These are phyloP conservation scores for Drosophila helvetica DNA, from an alignment of 2,888 invertebrate genomes.

Conservation along the genomic window DNA sequence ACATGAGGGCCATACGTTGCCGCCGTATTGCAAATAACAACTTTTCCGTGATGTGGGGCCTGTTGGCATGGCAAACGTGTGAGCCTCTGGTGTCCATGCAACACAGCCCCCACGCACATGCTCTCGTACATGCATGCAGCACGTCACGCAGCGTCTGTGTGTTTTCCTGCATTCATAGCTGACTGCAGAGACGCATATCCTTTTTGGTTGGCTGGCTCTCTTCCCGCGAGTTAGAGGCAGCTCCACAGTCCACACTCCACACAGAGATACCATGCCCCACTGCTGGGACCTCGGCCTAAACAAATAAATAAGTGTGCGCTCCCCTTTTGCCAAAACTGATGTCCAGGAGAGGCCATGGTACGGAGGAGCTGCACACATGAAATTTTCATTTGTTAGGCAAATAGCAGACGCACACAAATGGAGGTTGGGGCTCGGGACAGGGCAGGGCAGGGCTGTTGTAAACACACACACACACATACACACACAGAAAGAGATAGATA, in stretches of 20 bases:
- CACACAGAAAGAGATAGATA: slow-evolving; percentile 8
- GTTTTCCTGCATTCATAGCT: slow-evolving; percentile 59
- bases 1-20: slow-evolving; percentile 17
- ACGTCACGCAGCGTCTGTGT: slow-evolving; percentile 21
- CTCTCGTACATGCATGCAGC: neutral
- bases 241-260: neutral
- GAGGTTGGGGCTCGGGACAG: slow-evolving; percentile 34
- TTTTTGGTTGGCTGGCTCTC: slow-evolving; percentile 48
- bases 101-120: neutral
- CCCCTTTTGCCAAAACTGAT: slow-evolving; percentile 71
- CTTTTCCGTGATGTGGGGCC: slow-evolving; percentile 46
- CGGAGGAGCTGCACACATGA: slow-evolving; percentile 52
- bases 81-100: slow-evolving; percentile 47
- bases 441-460: slow-evolving; percentile 42
- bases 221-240: slow-evolving; percentile 23
- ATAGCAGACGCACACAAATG: slow-evolving; percentile 56
- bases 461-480: slow-evolving; percentile 28
- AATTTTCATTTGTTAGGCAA: slow-evolving; percentile 79
- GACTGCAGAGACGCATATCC: slow-evolving; percentile 73
- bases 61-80: slow-evolving; percentile 61
- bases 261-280: slow-evolving; percentile 60
- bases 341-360: slow-evolving; percentile 33
- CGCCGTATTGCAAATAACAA: slow-evolving; percentile 37
- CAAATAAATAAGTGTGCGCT: slow-evolving; percentile 74
- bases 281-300: slow-evolving; percentile 67